Evolutionary conservation across 2,888 invertebrate species (phyloP).

Genomic region (Drosophila macrospina): DNA sequence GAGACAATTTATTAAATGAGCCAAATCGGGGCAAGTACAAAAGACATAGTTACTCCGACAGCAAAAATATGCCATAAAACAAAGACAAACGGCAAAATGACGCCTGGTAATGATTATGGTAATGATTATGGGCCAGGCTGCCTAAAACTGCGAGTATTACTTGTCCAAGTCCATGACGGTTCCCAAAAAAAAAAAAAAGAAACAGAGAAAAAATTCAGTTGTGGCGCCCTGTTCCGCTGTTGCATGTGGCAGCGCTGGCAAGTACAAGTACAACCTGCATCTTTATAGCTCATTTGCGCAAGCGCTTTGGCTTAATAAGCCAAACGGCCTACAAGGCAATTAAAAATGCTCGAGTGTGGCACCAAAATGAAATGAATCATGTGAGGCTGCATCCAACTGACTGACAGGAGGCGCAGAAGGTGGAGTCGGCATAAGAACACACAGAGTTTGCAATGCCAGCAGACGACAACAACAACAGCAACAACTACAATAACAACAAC

Average conservation of each 20-base stretch:
- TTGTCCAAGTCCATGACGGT: constrained; percentile 9
- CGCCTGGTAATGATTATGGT: constrained; percentile 42
- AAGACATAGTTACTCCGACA: constrained; percentile 12
- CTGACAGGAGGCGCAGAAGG: constrained; percentile 10
- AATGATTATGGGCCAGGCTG: constrained; percentile 49
- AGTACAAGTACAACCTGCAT: constrained; percentile 22
- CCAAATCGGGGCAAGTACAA: constrained; percentile 58
- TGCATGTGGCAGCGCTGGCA: constrained; percentile 2
- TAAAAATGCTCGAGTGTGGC: constrained; percentile 48
- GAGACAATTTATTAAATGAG: constrained; percentile 76
- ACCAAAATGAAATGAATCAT: constrained; percentile 46
- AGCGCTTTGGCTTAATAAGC: constrained; percentile 62
- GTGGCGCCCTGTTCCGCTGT: constrained; percentile 16
- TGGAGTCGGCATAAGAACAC: constrained; percentile 36
- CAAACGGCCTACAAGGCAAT: constrained; percentile 74
- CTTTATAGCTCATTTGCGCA: constrained; percentile 56
- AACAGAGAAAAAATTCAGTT: neutral
- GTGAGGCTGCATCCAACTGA: constrained; percentile 8
- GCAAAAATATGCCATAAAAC: constrained; percentile 46
- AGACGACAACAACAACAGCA: constrained; percentile 12
- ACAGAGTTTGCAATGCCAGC: constrained; percentile 23
- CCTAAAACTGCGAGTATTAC: constrained; percentile 12
- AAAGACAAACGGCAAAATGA: constrained; percentile 44
- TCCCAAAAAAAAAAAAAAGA: neutral
- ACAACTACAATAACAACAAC: constrained; percentile 19